These are phyloP conservation scores for Emydura subglobosa DNA, from an alignment of 2,113 vertebrate genomes.

Conservation along the genomic window DNA sequence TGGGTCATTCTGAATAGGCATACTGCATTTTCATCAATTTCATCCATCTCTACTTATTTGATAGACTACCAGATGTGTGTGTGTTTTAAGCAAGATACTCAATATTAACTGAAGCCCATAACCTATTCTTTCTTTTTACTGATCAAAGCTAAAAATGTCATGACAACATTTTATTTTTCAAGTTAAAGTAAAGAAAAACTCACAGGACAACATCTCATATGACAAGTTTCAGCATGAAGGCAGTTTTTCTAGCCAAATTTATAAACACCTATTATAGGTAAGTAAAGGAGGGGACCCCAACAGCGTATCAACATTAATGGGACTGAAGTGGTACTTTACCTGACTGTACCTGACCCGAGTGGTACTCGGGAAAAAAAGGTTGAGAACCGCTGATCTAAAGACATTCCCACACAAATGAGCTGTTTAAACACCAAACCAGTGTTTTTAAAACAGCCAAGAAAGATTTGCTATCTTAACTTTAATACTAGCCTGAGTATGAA, in stretches of 20 bases:
- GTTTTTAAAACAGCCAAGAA: background rate
- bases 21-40: background rate
- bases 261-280: background rate
- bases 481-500: background rate
- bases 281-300: background rate
- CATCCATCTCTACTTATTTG: background rate
- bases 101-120: background rate
- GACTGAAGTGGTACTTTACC: no score
- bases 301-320: background rate
- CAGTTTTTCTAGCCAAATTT: background rate
- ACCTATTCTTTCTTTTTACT: background rate
- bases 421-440: background rate
- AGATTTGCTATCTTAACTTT: background rate
- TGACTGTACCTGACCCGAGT: no score
- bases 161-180: background rate
- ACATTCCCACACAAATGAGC: background rate
- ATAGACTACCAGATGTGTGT: background rate
- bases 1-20: background rate
- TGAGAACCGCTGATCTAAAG: no score
- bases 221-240: background rate
- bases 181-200: rapidly evolving
- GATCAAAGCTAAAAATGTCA: background rate
- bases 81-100: background rate
- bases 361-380: no score
- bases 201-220: background rate